Base-by-base conservation (phyloP, 1,140 invertebrate genomes). In the Apis dorsata region DNA sequence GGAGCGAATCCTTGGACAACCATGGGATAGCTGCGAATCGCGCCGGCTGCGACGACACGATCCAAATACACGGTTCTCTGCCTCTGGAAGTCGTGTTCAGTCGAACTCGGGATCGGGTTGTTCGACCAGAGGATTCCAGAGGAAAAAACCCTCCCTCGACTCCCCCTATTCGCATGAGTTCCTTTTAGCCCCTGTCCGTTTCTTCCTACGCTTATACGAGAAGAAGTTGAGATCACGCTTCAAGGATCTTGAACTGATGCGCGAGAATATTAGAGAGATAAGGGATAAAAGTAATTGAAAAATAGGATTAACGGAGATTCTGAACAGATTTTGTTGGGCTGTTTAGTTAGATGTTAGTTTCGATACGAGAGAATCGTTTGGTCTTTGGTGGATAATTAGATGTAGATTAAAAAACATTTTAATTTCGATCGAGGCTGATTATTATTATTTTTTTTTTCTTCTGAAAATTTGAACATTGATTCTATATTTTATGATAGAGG, bases 21-120 rank as follows among this genome's bases (percentile, higher is more conserved):
- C 51, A 24, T 53, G 57, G 9, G 34, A 70, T 60, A 70, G 69
- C 60, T 55, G 60, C 15, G 74, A 79, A 83, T 71, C 9, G 73
- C 28, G 68, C 77, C 73, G 19, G 86, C 68, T 88, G 80, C 73
- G 59, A 80, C 75, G 73, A 88, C 84, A 83, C 71, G 72, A 51
- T 34, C 53, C 21, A 21, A 10, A 44, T 21, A 10, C 28, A 5
- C n/a, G n/a, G 21, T 72, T 9, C 49, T 34, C 21, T 51, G 34
- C 34, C 34, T 34, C 2, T 21, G 51, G 34, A 59, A 81, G 34
- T 3, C 24, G 19, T 44, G 28, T 55, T n/a, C 72, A 82, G 28
- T 65, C 55, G 65, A 49, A 63, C 62, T 34, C 34, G 19, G 24
- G 21, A 60, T 15, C 60, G 5, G 19, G 28, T 57, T 17, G 13